Evolutionary conservation across 1,140 invertebrate genomes (phyloP), one percentile per base, ranked within the genome.

Genomic region (Octopus sinensis): DNA sequence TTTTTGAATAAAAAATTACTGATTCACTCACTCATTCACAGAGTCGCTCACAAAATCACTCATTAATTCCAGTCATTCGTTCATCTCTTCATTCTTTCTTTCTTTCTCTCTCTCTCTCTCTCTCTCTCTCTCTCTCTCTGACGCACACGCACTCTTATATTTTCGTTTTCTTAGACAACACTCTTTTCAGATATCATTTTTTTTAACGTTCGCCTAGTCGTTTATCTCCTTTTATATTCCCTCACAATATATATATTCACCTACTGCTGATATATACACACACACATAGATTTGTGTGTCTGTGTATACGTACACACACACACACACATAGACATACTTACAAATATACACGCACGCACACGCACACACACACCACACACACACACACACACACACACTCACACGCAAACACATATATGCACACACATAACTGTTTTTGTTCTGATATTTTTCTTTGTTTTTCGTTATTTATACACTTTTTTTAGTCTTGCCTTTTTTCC

Each of bases 351-450:
- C 80, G 76, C 75, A 81, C 73, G 76, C 75, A 81, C 80, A 81
- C 76, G 78, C 80, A 81, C 76, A 81, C 80, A 81, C 76, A 77
- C 80, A 78, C 76, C 80, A 81, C 75, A 81, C 73, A 56, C 75
- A 81, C 80, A 81, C 76, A 81, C 80, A 81, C 76, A 81, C 80
- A 81, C 76, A 77, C 80, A 78, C 76, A 81, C 80, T 77, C 54
- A 81, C 76, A 53, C 76, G 77, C 80, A 56, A 53, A 81, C 80
- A 76, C 73, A 76, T 73, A 76, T 43, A 43, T 43, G 30, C 30
- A 43, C 3, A 43, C 30, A 43, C 30, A 43, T 43, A 43, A 43
- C 30, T 43, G 30, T 43, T 43, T 43, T 43, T 43, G 1, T 43
- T 43, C 30, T 43, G 30, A 43, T 43, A 43, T 43, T 43, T 43